phyloP scores from a whole-genome alignment of 2,797 vertebrate species.

The Chlorospingus semifuscus region DNA sequence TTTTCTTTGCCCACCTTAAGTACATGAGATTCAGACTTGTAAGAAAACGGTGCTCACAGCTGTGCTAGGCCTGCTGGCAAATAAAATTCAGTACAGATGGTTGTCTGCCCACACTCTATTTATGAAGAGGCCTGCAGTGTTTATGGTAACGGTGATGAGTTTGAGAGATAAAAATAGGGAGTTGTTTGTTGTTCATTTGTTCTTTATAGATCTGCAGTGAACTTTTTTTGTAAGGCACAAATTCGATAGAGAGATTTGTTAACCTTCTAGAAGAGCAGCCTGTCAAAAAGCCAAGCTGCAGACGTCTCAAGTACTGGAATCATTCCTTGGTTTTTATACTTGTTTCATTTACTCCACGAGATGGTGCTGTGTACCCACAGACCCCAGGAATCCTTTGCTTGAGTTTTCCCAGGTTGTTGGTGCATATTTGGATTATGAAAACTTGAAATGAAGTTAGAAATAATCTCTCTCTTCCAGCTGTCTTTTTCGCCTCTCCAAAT shows the following conservation, averaged over 20 bases:
- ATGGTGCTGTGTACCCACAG: conserved; percentile 68
- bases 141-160: conserved; percentile 70
- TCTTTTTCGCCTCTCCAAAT: conserved; percentile 26
- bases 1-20: not conserved
- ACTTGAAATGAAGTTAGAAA: conserved; percentile 49
- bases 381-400: not conserved
- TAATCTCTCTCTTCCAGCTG: conserved; percentile 12
- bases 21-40: not conserved
- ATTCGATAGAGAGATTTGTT: conserved; percentile 63
- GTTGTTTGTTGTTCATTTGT: conserved; percentile 76
- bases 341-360: conserved; percentile 54
- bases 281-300: conserved; percentile 41
- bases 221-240: conserved; percentile 55
- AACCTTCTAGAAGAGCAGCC: conserved; percentile 52
- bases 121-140: conserved; percentile 70
- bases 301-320: not conserved
- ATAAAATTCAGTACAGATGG: conserved; percentile 66
- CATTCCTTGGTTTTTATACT: not conserved
- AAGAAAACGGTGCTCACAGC: conserved; percentile 7
- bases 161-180: conserved; percentile 76
- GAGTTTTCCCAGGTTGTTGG: not conserved
- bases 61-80: conserved; percentile 59
- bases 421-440: not conserved
- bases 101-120: conserved; percentile 74
- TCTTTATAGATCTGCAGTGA: conserved; percentile 70